Base-by-base conservation (phyloP, 2,888 invertebrate genomes). In the Drosophila kokeensis region DNA sequence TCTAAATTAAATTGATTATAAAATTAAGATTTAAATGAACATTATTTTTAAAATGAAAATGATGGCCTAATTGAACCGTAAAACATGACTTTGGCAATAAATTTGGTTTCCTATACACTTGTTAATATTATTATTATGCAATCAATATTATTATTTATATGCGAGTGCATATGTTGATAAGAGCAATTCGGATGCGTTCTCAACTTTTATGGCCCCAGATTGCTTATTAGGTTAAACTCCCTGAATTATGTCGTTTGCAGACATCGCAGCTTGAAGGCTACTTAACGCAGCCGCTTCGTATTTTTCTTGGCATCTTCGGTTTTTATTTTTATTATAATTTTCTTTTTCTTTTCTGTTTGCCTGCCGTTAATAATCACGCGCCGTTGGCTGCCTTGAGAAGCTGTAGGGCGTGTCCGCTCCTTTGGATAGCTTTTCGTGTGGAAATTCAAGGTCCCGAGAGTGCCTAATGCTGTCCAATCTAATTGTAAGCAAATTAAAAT, bases 401-500 rank as follows among this genome's bases (percentile, higher is more conserved):
- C 49, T 52, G 42, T 40, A 1, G 50, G 74, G 64, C 64, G 71
- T 71, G 67, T 64, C 58, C 58, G 50, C 32, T 61, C 57, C 49
- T 38, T n/a, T 36, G 13, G 34, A 6, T 29, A 48, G 38, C 34
- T 21, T 53, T 42, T 49, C 58, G 42, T 55, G 54, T 21, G 18
- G 52, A 5, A 13, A 50, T 69, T 48, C 58, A 62, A 69, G 73
- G 76, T 32, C 45, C 49, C 40, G 30, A 34, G 64, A 30, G 34
- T 59, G 45, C 62, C 21, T 38, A 69, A 52, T 57, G 55, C 52
- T 54, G 54, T 42, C 8, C 67, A 21, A 68, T 62, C 80, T 79
- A 82, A 84, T 81, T 82, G 82, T 84, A 72, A 81, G 69, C 65
- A 76, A 80, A 83, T 84, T 64, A 82, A 79, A 82, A 79, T 83